A percentile compares a stretch with the other conserved stretches of the same genome.
These are phyloP conservation scores for Trachurus trachurus DNA, from an alignment of 2,797 vertebrate genomes.

Conservation along the genomic window DNA sequence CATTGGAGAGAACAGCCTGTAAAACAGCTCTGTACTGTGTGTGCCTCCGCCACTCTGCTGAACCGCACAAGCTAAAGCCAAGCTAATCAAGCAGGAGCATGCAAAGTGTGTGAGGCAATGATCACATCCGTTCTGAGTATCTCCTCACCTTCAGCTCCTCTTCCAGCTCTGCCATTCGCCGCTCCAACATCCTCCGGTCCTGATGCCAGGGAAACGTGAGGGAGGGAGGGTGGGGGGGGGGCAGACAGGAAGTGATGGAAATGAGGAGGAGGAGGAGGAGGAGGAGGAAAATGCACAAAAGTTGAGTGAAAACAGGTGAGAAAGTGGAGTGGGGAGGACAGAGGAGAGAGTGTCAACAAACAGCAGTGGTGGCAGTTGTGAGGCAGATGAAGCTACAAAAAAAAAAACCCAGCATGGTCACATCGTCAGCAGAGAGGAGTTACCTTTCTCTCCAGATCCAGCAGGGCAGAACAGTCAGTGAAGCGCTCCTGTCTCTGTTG, in stretches of 20 bases:
- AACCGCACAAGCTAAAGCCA: constrained; percentile 64
- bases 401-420: neutral
- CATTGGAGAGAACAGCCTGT: neutral
- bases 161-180: constrained; percentile 88
- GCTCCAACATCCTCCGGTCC: constrained; percentile 88
- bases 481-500: constrained; percentile 89
- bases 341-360: constrained; percentile 55
- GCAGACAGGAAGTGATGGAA: constrained; percentile 29
- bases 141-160: constrained; percentile 89
- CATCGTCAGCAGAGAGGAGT: constrained; percentile 18
- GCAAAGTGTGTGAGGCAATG: constrained; percentile 61
- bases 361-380: constrained; percentile 68
- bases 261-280: neutral
- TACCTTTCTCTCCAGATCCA: constrained; percentile 91
- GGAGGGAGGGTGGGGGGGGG: constrained; percentile 10
- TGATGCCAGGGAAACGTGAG: constrained; percentile 58
- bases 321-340: constrained; percentile 47
- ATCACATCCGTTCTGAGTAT: constrained; percentile 23
- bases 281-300: constrained; percentile 18
- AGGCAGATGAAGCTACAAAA: constrained; percentile 58
- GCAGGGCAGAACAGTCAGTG: constrained; percentile 87
- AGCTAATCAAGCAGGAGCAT: constrained; percentile 72
- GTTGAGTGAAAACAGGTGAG: constrained; percentile 63
- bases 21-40: constrained; percentile 10
- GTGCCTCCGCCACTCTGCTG: constrained; percentile 40